Conservation (phyloP, 2,113 vertebrate genomes). For the Oreochromis aureus region DNA sequence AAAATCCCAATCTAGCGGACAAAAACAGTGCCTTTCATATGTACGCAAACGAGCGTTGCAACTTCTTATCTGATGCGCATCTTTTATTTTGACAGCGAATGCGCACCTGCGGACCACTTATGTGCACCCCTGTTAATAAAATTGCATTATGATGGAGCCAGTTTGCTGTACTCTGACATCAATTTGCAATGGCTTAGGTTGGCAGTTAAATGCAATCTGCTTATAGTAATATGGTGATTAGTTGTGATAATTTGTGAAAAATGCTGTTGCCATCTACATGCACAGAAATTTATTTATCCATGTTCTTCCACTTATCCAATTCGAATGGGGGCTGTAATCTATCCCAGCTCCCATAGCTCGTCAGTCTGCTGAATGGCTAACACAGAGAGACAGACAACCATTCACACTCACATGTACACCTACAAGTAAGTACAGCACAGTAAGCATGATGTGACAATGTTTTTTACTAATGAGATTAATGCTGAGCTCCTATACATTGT, state of each 20-base stretch:
- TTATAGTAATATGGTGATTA: background rate
- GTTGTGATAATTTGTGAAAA: background rate
- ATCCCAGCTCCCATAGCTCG: background rate
- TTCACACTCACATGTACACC: background rate
- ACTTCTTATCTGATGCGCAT: background rate
- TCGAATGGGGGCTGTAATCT: background rate
- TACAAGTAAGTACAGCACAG: background rate
- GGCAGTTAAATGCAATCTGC: background rate
- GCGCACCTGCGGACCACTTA: background rate
- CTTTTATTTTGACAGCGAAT: background rate
- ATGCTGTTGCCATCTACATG: background rate
- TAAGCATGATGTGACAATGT: background rate
- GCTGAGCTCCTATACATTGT: background rate
- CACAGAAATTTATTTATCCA: background rate
- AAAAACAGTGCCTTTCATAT: background rate
- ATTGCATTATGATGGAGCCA: background rate
- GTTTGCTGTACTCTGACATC: background rate
- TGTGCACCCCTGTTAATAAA: background rate
- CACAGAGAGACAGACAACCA: background rate
- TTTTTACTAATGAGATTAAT: background rate
- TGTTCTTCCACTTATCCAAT: background rate
- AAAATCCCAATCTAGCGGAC: background rate
- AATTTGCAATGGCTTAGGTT: background rate
- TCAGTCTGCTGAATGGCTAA: background rate
- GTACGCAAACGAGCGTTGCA: fast-evolving